A percentile compares a stretch with the other conserved stretches of the same genome.
Evolutionary conservation across 2,797 vertebrate genomes (phyloP).

Genomic region (Morelia viridis): DNA sequence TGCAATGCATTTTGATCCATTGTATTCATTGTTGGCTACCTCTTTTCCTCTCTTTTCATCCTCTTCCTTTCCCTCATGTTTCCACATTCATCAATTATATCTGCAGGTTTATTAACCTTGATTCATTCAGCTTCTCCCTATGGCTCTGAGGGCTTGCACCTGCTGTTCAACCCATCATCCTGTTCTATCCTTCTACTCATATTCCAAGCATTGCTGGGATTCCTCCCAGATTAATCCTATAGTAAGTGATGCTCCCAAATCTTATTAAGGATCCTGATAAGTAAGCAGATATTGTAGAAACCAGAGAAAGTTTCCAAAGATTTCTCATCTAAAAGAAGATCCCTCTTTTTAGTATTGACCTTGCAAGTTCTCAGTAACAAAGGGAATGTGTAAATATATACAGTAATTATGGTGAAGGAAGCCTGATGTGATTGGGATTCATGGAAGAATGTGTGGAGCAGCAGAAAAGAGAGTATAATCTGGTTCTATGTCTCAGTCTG

Average conservation of each 20-base stretch:
- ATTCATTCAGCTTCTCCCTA: background rate
- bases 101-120: background rate
- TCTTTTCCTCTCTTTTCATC: background rate
- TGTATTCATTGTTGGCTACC: background rate
- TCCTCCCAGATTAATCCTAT: conserved; percentile 60
- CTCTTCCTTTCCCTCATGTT: background rate
- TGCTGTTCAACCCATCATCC: fast-evolving
- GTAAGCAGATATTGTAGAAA: background rate
- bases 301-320: background rate
- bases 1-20: fast-evolving
- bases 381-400: too few species aligned
- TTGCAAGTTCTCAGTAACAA: background rate
- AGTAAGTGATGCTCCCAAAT: conserved; percentile 29
- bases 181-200: background rate
- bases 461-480: background rate
- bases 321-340: background rate
- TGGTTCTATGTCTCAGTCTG: background rate
- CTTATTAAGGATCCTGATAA: background rate
- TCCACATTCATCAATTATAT: background rate
- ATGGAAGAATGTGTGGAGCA: background rate
- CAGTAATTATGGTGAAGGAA: too few species aligned
- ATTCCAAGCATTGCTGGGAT: conserved; percentile 30
- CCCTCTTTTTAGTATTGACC: background rate
- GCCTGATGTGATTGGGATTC: too few species aligned
- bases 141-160: background rate